These are phyloP conservation scores for Bergia puertoricense DNA, from an alignment of 92 coral and sea anemone genomes.

Conservation along the genomic window DNA sequence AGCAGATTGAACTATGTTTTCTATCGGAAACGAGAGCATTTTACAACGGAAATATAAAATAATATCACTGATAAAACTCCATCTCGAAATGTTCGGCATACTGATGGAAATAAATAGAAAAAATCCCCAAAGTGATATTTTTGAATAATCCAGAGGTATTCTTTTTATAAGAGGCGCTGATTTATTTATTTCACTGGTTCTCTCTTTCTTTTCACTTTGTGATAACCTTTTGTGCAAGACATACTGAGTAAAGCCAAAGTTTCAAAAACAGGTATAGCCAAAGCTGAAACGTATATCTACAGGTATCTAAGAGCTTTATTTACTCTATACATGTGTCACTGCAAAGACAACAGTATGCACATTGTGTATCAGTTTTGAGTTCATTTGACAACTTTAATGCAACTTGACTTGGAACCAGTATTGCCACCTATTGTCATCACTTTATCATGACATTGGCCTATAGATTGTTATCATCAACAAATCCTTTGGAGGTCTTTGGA, in stretches of 20 bases:
- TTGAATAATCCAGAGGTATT: no score
- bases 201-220: no score
- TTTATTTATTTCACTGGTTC: no score
- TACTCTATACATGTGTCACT: neutral
- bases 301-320: neutral
- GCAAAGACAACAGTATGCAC: neutral
- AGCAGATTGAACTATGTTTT: neutral
- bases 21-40: neutral
- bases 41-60: neutral
- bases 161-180: no score
- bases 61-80: no score
- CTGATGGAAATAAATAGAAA: no score
- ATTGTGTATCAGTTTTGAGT: neutral
- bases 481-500: neutral
- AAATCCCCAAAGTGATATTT: no score
- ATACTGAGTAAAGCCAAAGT: no score
- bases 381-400: neutral
- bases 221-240: no score
- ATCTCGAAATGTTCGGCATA: no score
- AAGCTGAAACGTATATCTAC: neutral
- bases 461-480: no score
- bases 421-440: neutral
- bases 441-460: neutral
- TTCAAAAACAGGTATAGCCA: neutral
- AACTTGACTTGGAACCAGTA: neutral